Percentiles rank a stretch among this genome's conserved stretches.
These are phyloP conservation scores for Monarcha castaneiventris DNA, from an alignment of 2,113 vertebrate species.

Conservation along the genomic window DNA sequence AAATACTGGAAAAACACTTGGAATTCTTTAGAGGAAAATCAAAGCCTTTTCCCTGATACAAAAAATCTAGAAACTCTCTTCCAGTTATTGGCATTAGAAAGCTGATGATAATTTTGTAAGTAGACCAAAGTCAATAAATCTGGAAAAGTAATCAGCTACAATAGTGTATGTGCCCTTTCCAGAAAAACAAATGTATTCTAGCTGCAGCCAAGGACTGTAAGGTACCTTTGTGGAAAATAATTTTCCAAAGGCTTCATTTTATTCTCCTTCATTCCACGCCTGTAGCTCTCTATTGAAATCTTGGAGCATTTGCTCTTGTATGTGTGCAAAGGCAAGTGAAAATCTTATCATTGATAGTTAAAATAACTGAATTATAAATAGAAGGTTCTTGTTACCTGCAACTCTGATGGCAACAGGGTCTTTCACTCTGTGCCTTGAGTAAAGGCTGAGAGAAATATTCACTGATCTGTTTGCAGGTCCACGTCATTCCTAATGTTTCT, in stretches of 20 bases:
- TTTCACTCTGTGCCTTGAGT: not conserved
- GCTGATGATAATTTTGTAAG: not conserved
- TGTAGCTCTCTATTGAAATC: not conserved
- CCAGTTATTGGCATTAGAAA: not conserved
- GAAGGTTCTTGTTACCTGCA: not conserved
- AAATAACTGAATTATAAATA: not conserved
- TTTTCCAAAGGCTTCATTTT: not conserved
- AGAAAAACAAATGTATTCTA: not conserved
- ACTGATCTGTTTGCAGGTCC: not conserved
- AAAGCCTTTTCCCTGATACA: not conserved
- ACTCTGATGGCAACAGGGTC: not conserved
- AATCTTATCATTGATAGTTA: not conserved
- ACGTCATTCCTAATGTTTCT: not conserved
- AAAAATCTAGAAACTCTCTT: not conserved
- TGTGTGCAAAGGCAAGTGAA: not conserved
- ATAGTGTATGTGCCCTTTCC: not conserved
- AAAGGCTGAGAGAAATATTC: not conserved
- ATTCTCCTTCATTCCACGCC: not conserved
- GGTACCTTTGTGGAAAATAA: not conserved
- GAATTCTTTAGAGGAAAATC: not conserved
- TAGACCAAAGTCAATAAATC: not conserved
- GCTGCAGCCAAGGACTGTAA: not conserved
- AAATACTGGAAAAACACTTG: not conserved
- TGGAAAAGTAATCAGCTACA: not conserved
- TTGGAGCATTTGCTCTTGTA: not conserved